phyloP scores from a whole-genome alignment of 2,797 vertebrate species.

The Brotula barbata region DNA sequence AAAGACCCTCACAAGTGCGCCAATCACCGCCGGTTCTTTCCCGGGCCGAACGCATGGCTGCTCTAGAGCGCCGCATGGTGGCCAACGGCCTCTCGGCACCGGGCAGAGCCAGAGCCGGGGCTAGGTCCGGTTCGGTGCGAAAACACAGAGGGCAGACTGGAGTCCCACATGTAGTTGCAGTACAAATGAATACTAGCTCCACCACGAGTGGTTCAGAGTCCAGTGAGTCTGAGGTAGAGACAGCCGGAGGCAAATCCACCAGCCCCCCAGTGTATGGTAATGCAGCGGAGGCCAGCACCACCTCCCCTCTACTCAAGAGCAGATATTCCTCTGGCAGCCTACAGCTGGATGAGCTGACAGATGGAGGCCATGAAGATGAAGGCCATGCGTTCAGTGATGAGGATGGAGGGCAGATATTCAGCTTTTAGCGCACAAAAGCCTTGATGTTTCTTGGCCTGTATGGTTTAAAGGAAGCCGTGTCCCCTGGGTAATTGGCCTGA shows the following conservation, averaged over 20 bases:
- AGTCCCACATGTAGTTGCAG: slow-evolving; percentile 70
- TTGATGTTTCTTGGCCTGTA: neutral
- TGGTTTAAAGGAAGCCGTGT: slow-evolving; percentile 14
- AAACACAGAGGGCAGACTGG: slow-evolving; percentile 37
- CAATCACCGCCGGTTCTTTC: slow-evolving; percentile 66
- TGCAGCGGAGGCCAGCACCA: slow-evolving; percentile 66
- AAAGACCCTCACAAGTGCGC: slow-evolving; percentile 58
- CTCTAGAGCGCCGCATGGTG: slow-evolving; percentile 79
- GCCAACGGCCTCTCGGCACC: slow-evolving; percentile 81
- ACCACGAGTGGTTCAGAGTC: slow-evolving; percentile 90
- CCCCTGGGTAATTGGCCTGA: slow-evolving; percentile 11
- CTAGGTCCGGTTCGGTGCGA: slow-evolving; percentile 47
- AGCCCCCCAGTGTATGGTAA: slow-evolving; percentile 73
- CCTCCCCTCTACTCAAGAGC: slow-evolving; percentile 78
- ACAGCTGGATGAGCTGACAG: slow-evolving; percentile 83
- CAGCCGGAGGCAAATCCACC: slow-evolving; percentile 69
- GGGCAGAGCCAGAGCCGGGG: slow-evolving; percentile 60
- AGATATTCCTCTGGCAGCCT: slow-evolving; percentile 84
- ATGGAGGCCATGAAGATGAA: slow-evolving; percentile 80
- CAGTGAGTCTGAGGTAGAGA: slow-evolving; percentile 86
- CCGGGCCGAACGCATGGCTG: slow-evolving; percentile 71
- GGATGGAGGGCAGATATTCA: slow-evolving; percentile 81
- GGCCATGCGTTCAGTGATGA: slow-evolving; percentile 83
- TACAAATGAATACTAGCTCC: slow-evolving; percentile 85
- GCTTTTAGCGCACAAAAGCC: slow-evolving; percentile 68